phyloP scores from a whole-genome alignment of 2,888 invertebrate genomes.

The Lycocerus yunnanus region DNA sequence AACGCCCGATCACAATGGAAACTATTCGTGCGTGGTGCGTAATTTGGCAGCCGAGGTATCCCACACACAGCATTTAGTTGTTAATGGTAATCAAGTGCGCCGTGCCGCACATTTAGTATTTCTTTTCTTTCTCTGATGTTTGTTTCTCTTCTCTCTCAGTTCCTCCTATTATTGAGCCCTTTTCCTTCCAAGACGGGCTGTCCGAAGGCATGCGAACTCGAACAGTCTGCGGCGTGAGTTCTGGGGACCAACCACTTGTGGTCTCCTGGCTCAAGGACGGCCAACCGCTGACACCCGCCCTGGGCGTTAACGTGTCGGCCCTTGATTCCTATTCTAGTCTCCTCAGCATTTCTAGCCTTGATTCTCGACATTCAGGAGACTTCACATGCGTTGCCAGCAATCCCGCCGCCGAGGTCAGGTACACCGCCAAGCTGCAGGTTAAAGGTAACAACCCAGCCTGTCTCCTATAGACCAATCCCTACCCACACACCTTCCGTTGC shows the following conservation, averaged over 20 bases:
- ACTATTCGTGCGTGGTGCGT: slow-evolving; percentile 75
- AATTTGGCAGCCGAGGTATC: slow-evolving; percentile 75
- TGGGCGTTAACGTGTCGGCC: slow-evolving; percentile 72
- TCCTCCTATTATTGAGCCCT: slow-evolving; percentile 85
- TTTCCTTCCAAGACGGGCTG: slow-evolving; percentile 82
- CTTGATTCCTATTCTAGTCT: slow-evolving; percentile 78
- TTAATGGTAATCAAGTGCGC: slow-evolving; percentile 71
- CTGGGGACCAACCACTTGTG: slow-evolving; percentile 79
- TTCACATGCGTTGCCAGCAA: slow-evolving; percentile 80
- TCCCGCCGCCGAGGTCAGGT: slow-evolving; percentile 78
- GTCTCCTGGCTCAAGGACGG: slow-evolving; percentile 85
- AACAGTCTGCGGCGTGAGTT: slow-evolving; percentile 79
- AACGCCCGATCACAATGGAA: slow-evolving; percentile 76
- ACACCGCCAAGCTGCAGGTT: slow-evolving; percentile 78
- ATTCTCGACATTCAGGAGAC: slow-evolving; percentile 75
- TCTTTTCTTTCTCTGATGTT: slow-evolving; percentile 64
- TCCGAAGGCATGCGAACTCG: slow-evolving; percentile 82
- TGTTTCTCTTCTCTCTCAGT: slow-evolving; percentile 66
- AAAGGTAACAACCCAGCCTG: slow-evolving; percentile 70
- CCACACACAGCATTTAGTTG: slow-evolving; percentile 73
- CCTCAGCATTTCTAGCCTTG: slow-evolving; percentile 76
- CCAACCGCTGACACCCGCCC: slow-evolving; percentile 66
- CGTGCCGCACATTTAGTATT: slow-evolving; percentile 51
- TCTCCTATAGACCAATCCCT: slow-evolving; percentile 40
- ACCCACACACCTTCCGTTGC: slow-evolving; percentile 53